Evolutionary conservation across 2,113 vertebrate genomes (phyloP), one percentile per base, ranked within the genome.

Genomic region (Psittacula cyanocephala): DNA sequence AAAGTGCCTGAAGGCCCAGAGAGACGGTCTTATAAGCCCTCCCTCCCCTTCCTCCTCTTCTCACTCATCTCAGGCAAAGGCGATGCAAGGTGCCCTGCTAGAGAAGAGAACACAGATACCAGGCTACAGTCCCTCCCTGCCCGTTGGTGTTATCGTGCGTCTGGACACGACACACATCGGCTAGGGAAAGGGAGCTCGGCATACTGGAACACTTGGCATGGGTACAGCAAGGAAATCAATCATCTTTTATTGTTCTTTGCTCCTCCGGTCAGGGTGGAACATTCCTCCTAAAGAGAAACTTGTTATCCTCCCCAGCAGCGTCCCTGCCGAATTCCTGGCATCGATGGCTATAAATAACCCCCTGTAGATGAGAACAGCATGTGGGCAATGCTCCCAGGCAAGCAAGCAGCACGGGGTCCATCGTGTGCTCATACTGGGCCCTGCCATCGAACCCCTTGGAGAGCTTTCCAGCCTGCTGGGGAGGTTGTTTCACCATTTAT

Each of bases 271-370:
- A 18, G 84, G 80, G 88, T 93, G 95, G 95, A 96, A 94, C 93
- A 89, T 96, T 97, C 95, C 92, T 96, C 95, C 92, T 96, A 96
- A 97, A 95, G 90, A 96, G 95, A 96, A 94, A 95, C 95, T 94
- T 93, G 95, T 96, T 94, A 94, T 95, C 95, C 72, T 95, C 86
- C 47, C 52, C 64, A 7, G 77, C 84, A 90, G 80, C 1, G 3
- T 90, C 86, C 69, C 90, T 86, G 88, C 47, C 16, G 72, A 95
- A 97, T 97, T 96, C 88, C 93, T 90, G 88, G 88, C 88, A 81
- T 94, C 10, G 8, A 52, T 5, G 2, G 95, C 88, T 94, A 96
- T 96, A 96, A 95, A 95, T 96, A 97, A 77, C 57, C 55, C 31
- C 81, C 44, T 5, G 19, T 81, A 91, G 91, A 91, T 85, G 83